A percentile compares a stretch with the other conserved stretches of the same genome.
Evolutionary conservation across 2,797 vertebrate species (phyloP).

Genomic region (Percopsis omiscomaycus): DNA sequence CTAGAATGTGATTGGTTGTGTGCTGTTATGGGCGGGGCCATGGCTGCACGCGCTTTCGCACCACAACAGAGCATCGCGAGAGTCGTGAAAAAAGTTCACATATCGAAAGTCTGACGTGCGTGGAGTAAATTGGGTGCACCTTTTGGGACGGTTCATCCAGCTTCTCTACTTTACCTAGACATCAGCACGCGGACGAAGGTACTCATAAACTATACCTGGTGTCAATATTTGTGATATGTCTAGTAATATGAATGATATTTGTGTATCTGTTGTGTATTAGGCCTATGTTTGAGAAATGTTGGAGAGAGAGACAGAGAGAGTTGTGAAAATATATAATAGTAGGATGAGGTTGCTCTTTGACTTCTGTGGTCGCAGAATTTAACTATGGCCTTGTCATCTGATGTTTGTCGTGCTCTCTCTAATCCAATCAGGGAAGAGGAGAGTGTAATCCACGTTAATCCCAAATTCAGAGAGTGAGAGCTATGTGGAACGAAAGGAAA

Average conservation of each 20-base stretch:
- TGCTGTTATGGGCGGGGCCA: conserved; percentile 12
- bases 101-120: too few species aligned
- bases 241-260: neutral
- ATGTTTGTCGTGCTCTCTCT: conserved; percentile 60
- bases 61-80: neutral
- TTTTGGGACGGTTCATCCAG: neutral
- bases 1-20: conserved; percentile 54
- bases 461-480: conserved; percentile 57
- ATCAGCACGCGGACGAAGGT: neutral
- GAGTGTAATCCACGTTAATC: conserved; percentile 78
- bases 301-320: neutral
- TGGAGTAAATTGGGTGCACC: conserved; percentile 5
- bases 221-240: too few species aligned
- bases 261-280: neutral
- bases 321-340: neutral
- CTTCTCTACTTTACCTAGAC: neutral
- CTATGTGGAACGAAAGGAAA: conserved; percentile 14
- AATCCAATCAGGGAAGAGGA: conserved; percentile 77
- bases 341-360: conserved; percentile 58
- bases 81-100: neutral
- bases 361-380: conserved; percentile 52
- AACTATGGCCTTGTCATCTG: conserved; percentile 43
- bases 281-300: neutral
- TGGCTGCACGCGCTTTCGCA: conserved; percentile 18
- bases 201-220: neutral